A percentile compares a stretch with the other conserved stretches of the same genome.
Conservation (phyloP, 1,140 invertebrate genomes). For the Dendroctonus valens region DNA sequence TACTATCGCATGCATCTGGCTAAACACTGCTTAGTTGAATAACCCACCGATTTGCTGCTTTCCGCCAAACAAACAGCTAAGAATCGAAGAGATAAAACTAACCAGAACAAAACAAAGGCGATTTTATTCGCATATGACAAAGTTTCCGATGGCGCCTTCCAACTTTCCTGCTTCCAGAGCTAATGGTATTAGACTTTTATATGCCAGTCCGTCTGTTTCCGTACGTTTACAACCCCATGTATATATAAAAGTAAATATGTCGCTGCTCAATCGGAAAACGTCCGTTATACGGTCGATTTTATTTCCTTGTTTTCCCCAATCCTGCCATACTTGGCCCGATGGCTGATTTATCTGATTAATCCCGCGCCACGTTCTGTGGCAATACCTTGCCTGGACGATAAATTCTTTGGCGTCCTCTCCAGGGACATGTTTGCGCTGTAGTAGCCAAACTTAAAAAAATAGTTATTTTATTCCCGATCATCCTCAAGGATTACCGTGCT, state of each 20-base stretch:
- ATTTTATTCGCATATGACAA: background rate
- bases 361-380: conserved; percentile 17
- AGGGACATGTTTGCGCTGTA: too few species aligned
- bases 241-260: conserved; percentile 33
- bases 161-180: conserved; percentile 15
- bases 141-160: conserved; percentile 17
- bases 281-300: conserved; percentile 24
- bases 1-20: too few species aligned
- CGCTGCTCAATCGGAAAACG: conserved; percentile 29
- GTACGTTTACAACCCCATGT: conserved; percentile 26
- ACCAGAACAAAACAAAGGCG: background rate
- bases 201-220: conserved; percentile 24
- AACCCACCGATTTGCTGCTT: too few species aligned
- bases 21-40: too few species aligned
- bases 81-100: background rate
- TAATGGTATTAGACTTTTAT: conserved; percentile 33
- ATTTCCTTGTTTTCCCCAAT: conserved; percentile 24
- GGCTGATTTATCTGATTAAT: conserved; percentile 26
- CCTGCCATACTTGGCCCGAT: conserved; percentile 10
- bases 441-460: too few species aligned
- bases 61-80: too few species aligned
- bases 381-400: background rate
- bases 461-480: too few species aligned
- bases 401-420: too few species aligned
- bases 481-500: too few species aligned